These are phyloP conservation scores for Falco columbarius DNA, from an alignment of 2,797 vertebrate species.

Conservation along the genomic window DNA sequence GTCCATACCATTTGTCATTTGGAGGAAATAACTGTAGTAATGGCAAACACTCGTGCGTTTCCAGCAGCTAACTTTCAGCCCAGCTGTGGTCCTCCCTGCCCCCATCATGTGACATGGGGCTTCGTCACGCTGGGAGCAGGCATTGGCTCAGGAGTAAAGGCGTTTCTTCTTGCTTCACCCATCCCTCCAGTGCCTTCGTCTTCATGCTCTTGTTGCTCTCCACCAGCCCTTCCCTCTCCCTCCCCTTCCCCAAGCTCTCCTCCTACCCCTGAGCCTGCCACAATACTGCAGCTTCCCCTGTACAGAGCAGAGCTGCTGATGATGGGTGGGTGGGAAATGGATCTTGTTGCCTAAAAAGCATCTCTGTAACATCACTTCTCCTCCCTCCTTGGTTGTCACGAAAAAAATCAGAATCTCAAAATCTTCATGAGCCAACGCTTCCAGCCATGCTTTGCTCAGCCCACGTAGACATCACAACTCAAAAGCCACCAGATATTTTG, in stretches of 20 bases:
- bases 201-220: background rate
- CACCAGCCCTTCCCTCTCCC: background rate
- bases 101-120: background rate
- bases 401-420: background rate
- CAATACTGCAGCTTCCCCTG: rapidly evolving
- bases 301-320: background rate
- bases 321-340: background rate
- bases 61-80: background rate
- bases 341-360: background rate
- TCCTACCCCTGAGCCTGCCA: background rate
- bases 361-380: background rate
- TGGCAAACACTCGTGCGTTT: background rate
- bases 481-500: background rate
- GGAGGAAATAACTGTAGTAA: background rate
- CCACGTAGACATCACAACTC: background rate
- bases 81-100: background rate
- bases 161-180: background rate
- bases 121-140: background rate
- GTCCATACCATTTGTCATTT: background rate
- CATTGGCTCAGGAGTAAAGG: too few relatives aligned
- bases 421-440: background rate
- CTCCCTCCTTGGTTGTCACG: background rate
- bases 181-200: background rate
- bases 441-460: background rate
- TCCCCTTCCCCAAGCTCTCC: background rate